Percentiles rank a stretch among this genome's conserved stretches.
phyloP scores from a whole-genome alignment of 2,797 vertebrate species.

The Erpetoichthys calabaricus region DNA sequence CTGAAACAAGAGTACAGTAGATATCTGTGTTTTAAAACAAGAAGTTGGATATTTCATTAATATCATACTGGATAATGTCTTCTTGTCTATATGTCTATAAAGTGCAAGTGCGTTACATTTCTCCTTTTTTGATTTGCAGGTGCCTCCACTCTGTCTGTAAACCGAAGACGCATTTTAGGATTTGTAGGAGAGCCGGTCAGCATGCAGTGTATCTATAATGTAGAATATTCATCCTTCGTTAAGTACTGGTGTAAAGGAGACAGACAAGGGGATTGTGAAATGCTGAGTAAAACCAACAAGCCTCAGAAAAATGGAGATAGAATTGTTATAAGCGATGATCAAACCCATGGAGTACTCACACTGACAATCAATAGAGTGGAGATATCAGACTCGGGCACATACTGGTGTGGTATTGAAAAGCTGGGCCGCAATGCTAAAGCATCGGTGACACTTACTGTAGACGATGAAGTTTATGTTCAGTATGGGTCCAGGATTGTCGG shows the following conservation, averaged over 20 bases:
- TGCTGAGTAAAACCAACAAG: not conserved
- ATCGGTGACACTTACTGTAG: no score
- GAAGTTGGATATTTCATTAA: no score
- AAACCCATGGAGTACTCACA: not conserved
- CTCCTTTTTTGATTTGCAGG: no score
- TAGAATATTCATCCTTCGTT: not conserved
- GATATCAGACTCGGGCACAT: not conserved
- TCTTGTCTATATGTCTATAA: no score
- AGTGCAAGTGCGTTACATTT: no score
- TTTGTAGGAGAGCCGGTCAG: not conserved
- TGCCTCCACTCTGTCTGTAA: not conserved
- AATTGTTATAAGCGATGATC: not conserved
- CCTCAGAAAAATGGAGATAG: no score
- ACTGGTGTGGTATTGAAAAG: conserved; percentile 1
- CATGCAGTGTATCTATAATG: not conserved
- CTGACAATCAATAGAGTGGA: conserved; percentile 2
- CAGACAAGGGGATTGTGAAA: not conserved
- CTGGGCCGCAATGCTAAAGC: no score
- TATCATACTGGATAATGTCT: no score
- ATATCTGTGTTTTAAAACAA: no score
- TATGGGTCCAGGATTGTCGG: no score
- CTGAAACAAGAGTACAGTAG: no score
- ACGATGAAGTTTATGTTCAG: no score
- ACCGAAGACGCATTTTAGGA: not conserved
- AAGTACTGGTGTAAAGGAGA: conserved; percentile 1